Percentiles rank a stretch among this genome's conserved stretches.
Conservation (phyloP, 2,888 invertebrate species). For the Seladonia tumulorum region DNA sequence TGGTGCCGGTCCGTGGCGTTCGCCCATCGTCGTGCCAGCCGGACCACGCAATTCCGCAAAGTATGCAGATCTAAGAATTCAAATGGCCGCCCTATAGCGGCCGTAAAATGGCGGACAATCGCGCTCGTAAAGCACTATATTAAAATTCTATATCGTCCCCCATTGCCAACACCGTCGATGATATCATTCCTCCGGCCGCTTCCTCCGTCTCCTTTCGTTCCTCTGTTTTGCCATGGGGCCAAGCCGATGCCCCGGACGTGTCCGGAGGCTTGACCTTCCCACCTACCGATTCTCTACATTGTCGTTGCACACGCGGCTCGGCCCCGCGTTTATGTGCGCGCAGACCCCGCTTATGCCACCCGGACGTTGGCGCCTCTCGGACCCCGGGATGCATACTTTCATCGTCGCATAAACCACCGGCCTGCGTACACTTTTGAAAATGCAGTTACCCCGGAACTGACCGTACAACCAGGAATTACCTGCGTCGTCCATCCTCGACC, state of each 20-base stretch:
- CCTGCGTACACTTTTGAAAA: slow-evolving; percentile 42
- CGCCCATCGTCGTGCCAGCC: slow-evolving; percentile 65
- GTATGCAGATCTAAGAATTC: slow-evolving; percentile 84
- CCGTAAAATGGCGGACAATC: slow-evolving; percentile 84
- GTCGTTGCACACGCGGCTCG: slow-evolving; percentile 22
- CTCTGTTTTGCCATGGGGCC: slow-evolving; percentile 36
- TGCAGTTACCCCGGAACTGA: slow-evolving; percentile 10
- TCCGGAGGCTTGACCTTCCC: slow-evolving; percentile 64
- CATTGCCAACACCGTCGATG: slow-evolving; percentile 46
- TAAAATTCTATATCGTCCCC: slow-evolving; percentile 83
- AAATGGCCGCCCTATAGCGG: slow-evolving; percentile 82
- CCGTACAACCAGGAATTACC: neutral
- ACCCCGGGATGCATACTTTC: slow-evolving; percentile 14
- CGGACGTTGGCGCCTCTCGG: slow-evolving; percentile 63
- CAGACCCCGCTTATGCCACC: slow-evolving; percentile 59
- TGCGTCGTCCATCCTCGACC: neutral
- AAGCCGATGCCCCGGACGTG: slow-evolving; percentile 40
- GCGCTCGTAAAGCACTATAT: slow-evolving; percentile 84
- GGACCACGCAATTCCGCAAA: slow-evolving; percentile 82
- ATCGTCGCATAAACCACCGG: slow-evolving; percentile 55
- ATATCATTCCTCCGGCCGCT: slow-evolving; percentile 46
- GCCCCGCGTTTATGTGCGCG: slow-evolving; percentile 58
- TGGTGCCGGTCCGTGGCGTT: slow-evolving; percentile 49
- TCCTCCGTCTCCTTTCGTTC: slow-evolving; percentile 45
- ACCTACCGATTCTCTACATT: slow-evolving; percentile 69